Conservation (phyloP, 2,797 vertebrate genomes). For the Myotis daubentonii region DNA sequence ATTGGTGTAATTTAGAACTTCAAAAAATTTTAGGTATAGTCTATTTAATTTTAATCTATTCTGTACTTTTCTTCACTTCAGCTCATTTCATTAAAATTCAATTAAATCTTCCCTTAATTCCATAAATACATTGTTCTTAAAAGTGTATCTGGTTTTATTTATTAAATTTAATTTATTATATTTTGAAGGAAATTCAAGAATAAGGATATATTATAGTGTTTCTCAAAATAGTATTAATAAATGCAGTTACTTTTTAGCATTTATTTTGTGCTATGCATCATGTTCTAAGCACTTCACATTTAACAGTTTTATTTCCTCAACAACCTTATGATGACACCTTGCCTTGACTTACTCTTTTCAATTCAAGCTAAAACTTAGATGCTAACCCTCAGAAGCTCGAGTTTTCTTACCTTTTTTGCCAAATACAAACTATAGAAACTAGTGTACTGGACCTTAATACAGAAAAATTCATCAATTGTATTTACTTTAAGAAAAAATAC, state of each 20-base stretch:
- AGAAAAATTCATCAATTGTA: not conserved
- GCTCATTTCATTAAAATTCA: not conserved
- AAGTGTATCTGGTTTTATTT: not conserved
- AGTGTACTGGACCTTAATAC: not conserved
- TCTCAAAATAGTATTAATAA: conserved; percentile 19
- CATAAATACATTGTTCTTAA: not conserved
- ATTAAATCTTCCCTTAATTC: not conserved
- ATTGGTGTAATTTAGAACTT: not conserved
- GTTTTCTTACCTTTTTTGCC: not conserved
- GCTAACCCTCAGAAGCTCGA: not conserved
- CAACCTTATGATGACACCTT: not conserved
- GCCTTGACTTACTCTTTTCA: conserved; percentile 22
- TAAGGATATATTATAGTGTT: not conserved
- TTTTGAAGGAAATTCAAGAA: conserved; percentile 44
- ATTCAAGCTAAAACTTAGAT: not conserved
- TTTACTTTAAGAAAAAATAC: not conserved
- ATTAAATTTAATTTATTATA: not conserved
- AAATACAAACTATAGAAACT: not conserved
- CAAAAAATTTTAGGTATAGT: not conserved
- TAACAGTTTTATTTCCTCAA: not conserved
- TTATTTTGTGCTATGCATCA: not conserved
- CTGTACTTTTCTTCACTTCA: not conserved
- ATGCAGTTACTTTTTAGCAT: not conserved
- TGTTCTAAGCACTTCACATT: not conserved
- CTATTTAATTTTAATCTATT: not conserved